phyloP scores from a whole-genome alignment of 2,113 vertebrate species.

The Apus apus region DNA sequence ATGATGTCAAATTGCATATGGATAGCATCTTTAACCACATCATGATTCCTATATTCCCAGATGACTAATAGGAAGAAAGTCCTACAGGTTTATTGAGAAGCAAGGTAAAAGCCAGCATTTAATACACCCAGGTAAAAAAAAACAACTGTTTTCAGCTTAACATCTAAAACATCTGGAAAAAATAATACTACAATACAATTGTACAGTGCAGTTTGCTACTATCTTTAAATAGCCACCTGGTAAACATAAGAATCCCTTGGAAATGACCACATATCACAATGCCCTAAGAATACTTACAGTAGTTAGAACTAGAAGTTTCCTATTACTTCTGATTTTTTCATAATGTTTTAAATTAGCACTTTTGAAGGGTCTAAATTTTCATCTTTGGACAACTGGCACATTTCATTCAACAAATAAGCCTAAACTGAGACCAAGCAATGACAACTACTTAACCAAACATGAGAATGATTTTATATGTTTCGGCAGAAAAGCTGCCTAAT shows the following conservation, averaged over 20 bases:
- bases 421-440: neutral
- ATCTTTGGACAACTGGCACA: neutral
- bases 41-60: slow-evolving; percentile 10
- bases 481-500: neutral
- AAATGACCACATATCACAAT: neutral
- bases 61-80: slow-evolving; percentile 12
- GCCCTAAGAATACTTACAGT: neutral
- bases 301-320: neutral
- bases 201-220: neutral
- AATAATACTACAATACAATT: neutral
- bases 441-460: neutral
- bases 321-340: neutral
- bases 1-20: slow-evolving; percentile 44
- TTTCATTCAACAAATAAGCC: neutral
- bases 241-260: neutral
- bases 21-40: slow-evolving; percentile 40
- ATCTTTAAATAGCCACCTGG: slow-evolving; percentile 22
- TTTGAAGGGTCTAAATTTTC: neutral
- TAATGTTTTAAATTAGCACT: neutral
- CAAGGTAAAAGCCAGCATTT: slow-evolving; percentile 29
- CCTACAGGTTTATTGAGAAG: neutral
- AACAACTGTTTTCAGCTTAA: neutral
- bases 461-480: neutral
- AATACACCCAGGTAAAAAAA: slow-evolving; percentile 35
- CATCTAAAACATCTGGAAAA: slow-evolving; percentile 15